Base-by-base conservation (phyloP, 2,888 invertebrate species). In the Aspidiotus rigidus region DNA sequence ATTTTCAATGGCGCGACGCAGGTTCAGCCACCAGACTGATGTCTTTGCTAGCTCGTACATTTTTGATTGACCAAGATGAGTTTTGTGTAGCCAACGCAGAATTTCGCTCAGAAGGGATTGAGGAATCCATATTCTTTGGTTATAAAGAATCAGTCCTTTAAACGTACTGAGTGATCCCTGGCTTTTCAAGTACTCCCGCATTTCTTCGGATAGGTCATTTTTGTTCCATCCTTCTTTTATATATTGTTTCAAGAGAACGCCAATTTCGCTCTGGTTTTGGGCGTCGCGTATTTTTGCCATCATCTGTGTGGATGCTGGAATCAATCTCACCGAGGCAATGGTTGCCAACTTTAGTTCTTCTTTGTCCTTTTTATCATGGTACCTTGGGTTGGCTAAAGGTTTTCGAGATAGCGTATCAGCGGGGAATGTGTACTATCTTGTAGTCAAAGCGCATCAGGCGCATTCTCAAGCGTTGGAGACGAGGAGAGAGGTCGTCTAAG, bases 61-160 rank as follows among this genome's bases (percentile, higher is more conserved):
- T 39, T 71, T 71, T 28, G 60, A 49, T 56, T 54, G 40, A 15
- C 69, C 69, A n/a, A 69, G 15, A 40, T 71, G 62, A 53, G 60
- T 42, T 15, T 16, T 41, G n/a, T 69, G 62, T 42, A 71, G 61
- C 55, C 44, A 61, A 11, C 42, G 61, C 54, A 71, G n/a, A 15
- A 71, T 54, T 6, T 41, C 5, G 28, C 69, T 42, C 15, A 61
- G 10, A 11, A 71, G 42, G 5, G 44, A 63, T 28, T 17, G 44
- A 56, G 53, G 57, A 39, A 69, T 39, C 40, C 53, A 13, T 54
- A 62, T 62, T 39, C 55, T n/a, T 40, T 57, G 40, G 15, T 44
- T 15, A 17, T 69, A 62, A 41, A 71, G 15, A 11, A 71, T 56
- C 6, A 71, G 28, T 2, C 63, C 69, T 8, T 69, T 53, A 7